These are phyloP conservation scores for Solen grandis DNA, from an alignment of 1,140 invertebrate species.

Conservation along the genomic window DNA sequence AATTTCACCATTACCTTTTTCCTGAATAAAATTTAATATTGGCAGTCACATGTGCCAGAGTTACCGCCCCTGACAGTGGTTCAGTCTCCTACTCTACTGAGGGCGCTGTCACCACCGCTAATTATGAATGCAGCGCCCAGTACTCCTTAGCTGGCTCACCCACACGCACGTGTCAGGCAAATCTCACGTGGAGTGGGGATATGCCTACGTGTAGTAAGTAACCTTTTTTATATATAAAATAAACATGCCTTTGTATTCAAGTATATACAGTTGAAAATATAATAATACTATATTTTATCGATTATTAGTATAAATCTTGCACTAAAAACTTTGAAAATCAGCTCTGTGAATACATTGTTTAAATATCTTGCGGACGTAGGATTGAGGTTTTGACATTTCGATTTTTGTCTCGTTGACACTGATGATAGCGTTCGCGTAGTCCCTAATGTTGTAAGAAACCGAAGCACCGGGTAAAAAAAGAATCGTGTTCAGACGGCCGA, in stretches of 20 bases:
- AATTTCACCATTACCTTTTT: neutral
- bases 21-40: neutral
- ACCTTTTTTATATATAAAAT: neutral
- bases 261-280: no score
- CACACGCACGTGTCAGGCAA: constrained; percentile 2
- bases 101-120: constrained; percentile 20
- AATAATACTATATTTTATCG: no score
- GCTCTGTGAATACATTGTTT: no score
- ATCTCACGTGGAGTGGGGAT: constrained; percentile 6
- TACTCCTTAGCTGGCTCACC: constrained; percentile 6
- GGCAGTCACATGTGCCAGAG: constrained; percentile 3
- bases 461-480: no score
- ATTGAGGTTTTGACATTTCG: no score
- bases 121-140: constrained; percentile 3
- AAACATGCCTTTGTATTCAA: neutral
- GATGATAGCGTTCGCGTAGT: no score
- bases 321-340: no score
- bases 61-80: constrained; percentile 20
- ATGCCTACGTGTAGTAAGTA: constrained; percentile 32
- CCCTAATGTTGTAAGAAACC: no score
- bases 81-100: constrained; percentile 19
- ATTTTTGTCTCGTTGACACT: neutral
- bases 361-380: no score
- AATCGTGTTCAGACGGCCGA: no score
- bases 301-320: no score